A percentile compares a stretch with the other conserved stretches of the same genome.
These are phyloP conservation scores for Caranx ignobilis DNA, from an alignment of 2,113 vertebrate species.

Conservation along the genomic window DNA sequence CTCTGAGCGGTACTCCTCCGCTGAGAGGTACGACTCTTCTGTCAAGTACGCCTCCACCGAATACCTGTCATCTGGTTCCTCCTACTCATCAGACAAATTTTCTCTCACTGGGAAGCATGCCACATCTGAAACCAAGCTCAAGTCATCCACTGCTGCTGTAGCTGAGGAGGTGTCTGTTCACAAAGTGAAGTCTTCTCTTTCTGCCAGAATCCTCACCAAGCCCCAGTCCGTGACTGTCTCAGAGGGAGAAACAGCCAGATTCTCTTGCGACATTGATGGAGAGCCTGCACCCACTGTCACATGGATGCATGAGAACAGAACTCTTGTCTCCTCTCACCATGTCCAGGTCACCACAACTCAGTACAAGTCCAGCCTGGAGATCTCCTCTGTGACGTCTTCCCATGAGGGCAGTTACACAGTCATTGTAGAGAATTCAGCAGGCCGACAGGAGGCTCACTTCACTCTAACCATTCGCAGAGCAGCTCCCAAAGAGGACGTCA, in stretches of 20 bases:
- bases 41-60: conserved; percentile 80
- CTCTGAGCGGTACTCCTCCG: conserved; percentile 81
- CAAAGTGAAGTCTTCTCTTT: conserved; percentile 89
- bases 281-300: conserved; percentile 92
- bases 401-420: conserved; percentile 95
- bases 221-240: conserved; percentile 91
- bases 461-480: conserved; percentile 89
- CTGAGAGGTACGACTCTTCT: conserved; percentile 83
- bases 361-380: conserved; percentile 96
- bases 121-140: conserved; percentile 82
- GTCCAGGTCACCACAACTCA: conserved; percentile 90
- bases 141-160: conserved; percentile 76
- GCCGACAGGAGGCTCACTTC: conserved; percentile 93
- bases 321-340: conserved; percentile 86
- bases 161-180: conserved; percentile 85
- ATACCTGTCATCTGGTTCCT: conserved; percentile 82
- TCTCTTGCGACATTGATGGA: conserved; percentile 95
- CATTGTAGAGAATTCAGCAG: conserved; percentile 93
- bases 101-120: conserved; percentile 59
- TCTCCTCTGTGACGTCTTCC: conserved; percentile 88
- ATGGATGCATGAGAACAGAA: conserved; percentile 87
- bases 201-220: conserved; percentile 94
- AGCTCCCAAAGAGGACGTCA: conserved; percentile 84
- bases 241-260: conserved; percentile 91
- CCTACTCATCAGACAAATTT: conserved; percentile 74